Evolutionary conservation across 64 coral and sea anemone genomes (phyloP), one percentile per base, ranked within the genome.

Genomic region (Stichodactyla helianthus): DNA sequence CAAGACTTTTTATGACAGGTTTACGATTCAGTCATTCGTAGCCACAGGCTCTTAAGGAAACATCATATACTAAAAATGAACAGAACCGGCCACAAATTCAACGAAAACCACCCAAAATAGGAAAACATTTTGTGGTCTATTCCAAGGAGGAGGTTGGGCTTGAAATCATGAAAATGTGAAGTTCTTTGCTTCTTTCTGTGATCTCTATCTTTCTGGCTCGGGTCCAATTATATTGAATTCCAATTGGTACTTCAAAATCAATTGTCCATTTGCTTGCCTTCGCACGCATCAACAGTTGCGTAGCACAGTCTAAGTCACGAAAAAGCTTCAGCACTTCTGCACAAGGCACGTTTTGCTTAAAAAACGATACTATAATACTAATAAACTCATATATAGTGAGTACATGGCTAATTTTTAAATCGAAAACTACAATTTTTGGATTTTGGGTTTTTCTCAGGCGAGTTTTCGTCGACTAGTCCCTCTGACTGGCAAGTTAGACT

Each of bases 401-500:
- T 23, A 7, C 18, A 60, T 60, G 18, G 59, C 11, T 15, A 18
- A 17, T 60, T 60, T 17, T 5, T 60, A 15, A 17, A n/a, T 68
- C n/a, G 6, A 4, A 3, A 1, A 68, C 6, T 20, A 7, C 4
- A 18, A 7, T 7, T 68, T 8, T 68, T 23, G 63, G 63, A 68
- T 23, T 79, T 56, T 83, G 6, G 28, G 16, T 35, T 79, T 82
- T 53, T 50, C 28, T 22, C 18, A 92, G 89, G 79, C 79, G 79
- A 91, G 5, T 6, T 51, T 2, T 90, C 88, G 16, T 90, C 97
- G 4, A 91, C 35, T 10, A 87, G 92, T n/a, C 88, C 88, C 0
- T 76, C 82, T 25, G 90, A 92, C 23, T 99, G 97, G 97, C 4
- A 88, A 5, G 93, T 99, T 11, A 85, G 86, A 18, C 57, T 99